Conservation (phyloP, 2,797 vertebrate genomes). For the Amblyopsis hoosieri region DNA sequence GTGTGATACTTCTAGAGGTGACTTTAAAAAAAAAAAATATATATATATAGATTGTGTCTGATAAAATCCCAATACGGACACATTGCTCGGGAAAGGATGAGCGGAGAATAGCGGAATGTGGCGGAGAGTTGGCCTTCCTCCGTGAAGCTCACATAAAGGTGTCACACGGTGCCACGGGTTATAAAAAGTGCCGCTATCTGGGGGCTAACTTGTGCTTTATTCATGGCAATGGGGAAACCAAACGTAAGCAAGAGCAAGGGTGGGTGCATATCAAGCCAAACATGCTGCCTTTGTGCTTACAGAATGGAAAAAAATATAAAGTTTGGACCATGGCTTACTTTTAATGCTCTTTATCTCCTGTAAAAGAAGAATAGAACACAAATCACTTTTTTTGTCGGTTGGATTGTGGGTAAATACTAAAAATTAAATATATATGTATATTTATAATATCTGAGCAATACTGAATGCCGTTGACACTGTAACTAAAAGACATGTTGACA, state of each 20-base stretch:
- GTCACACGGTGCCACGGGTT: constrained; percentile 32
- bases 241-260: constrained; percentile 68
- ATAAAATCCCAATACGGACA: too few relatives aligned
- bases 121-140: constrained; percentile 25
- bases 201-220: constrained; percentile 62
- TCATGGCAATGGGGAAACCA: constrained; percentile 73
- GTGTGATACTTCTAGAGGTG: constrained; percentile 1
- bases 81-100: too few relatives aligned
- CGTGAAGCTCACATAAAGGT: constrained; percentile 17
- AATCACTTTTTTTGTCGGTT: constrained; percentile 72
- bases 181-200: constrained; percentile 39
- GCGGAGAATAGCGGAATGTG: constrained; percentile 1
- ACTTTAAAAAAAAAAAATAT: too few relatives aligned
- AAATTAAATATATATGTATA: constrained; percentile 31
- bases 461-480: constrained; percentile 38
- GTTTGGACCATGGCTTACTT: constrained; percentile 83
- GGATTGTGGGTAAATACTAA: constrained; percentile 39
- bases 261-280: constrained; percentile 78
- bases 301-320: constrained; percentile 40
- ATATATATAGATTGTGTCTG: too few relatives aligned
- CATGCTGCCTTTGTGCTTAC: constrained; percentile 74
- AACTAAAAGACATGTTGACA: constrained; percentile 47
- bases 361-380: constrained; percentile 81
- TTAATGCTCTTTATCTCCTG: constrained; percentile 89
- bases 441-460: constrained; percentile 39